Conservation (phyloP, 2,113 vertebrate species). For the Cyanocitta stelleri region DNA sequence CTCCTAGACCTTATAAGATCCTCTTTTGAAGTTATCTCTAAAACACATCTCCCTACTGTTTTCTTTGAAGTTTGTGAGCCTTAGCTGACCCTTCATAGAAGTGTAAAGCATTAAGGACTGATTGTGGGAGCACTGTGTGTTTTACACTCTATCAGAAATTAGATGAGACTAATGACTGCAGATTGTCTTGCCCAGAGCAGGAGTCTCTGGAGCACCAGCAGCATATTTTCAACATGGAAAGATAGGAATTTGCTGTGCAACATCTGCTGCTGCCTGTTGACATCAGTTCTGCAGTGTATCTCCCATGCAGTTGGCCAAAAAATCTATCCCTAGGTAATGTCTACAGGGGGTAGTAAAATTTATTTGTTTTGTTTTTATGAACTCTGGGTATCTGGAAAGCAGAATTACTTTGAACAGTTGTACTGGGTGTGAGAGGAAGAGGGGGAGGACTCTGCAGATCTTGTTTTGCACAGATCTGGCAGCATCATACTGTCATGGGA, state of each 20-base stretch:
- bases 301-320: neutral
- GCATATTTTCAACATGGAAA: neutral
- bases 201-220: neutral
- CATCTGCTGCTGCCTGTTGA: neutral
- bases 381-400: neutral
- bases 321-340: neutral
- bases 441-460: neutral
- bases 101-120: neutral
- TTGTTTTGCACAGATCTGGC: neutral
- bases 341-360: accelerated
- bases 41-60: neutral
- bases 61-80: neutral
- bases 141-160: neutral
- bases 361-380: neutral
- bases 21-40: neutral
- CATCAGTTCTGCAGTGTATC: neutral
- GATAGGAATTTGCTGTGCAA: neutral
- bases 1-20: neutral
- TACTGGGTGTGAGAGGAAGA: neutral
- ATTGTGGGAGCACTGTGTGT: neutral
- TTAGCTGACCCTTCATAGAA: neutral
- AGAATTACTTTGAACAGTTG: neutral
- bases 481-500: neutral
- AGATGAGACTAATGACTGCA: neutral
- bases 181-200: neutral